Percentiles rank a stretch among this genome's conserved stretches.
phyloP scores from a whole-genome alignment of 2,113 vertebrate genomes.

The Arothron firmamentum region DNA sequence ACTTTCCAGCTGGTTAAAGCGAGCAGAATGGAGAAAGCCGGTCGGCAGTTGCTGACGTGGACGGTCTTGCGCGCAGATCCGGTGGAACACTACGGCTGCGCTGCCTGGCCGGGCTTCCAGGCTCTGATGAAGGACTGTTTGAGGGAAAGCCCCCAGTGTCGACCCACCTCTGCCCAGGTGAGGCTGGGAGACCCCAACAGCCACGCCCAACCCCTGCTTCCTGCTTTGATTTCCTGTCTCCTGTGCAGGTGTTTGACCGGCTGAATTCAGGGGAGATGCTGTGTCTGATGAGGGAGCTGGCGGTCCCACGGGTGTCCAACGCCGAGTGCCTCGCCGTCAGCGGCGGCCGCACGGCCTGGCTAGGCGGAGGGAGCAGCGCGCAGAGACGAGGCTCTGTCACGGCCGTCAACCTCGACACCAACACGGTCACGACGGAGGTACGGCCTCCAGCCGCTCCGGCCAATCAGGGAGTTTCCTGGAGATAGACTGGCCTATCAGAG shows the following conservation, averaged over 20 bases:
- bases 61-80: slow-evolving; percentile 77
- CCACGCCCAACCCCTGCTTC: neutral
- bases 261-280: slow-evolving; percentile 87
- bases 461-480: too few relatives aligned
- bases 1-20: too few relatives aligned
- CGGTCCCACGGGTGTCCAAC: slow-evolving; percentile 64
- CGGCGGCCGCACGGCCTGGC: slow-evolving; percentile 70
- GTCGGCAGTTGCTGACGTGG: too few relatives aligned
- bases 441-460: neutral
- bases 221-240: too few relatives aligned
- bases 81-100: slow-evolving; percentile 86
- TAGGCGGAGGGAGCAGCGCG: slow-evolving; percentile 85
- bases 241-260: slow-evolving; percentile 82
- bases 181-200: neutral
- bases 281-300: slow-evolving; percentile 83
- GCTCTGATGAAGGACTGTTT: slow-evolving; percentile 89
- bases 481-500: too few relatives aligned
- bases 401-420: slow-evolving; percentile 78
- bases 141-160: slow-evolving; percentile 85
- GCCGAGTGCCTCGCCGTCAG: slow-evolving; percentile 82
- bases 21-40: too few relatives aligned
- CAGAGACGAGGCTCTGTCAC: slow-evolving; percentile 78
- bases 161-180: slow-evolving; percentile 89
- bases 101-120: slow-evolving; percentile 88
- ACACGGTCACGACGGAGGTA: slow-evolving; percentile 79